Percentiles rank a stretch among this genome's conserved stretches.
phyloP scores from a whole-genome alignment of 2,797 vertebrate species.

The Gymnoscopelus microlampas region DNA sequence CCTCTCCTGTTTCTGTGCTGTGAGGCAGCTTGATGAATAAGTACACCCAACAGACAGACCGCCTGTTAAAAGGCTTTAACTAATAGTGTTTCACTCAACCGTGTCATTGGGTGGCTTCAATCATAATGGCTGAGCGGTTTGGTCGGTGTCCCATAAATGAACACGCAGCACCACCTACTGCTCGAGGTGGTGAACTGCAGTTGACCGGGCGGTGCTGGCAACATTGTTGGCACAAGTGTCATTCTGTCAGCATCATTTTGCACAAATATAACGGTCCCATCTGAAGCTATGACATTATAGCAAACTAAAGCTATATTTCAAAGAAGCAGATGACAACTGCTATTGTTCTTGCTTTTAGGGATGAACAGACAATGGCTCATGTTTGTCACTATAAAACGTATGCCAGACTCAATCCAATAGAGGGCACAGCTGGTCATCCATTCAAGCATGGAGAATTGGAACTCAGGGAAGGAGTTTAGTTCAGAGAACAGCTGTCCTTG shows the following conservation, averaged over 20 bases:
- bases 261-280: not conserved
- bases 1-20: slow-evolving; percentile 42
- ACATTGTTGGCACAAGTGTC: too few relatives aligned
- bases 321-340: not conserved
- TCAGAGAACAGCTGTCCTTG: slow-evolving; percentile 60
- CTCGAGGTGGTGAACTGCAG: not conserved
- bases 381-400: slow-evolving; percentile 36
- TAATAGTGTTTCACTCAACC: slow-evolving; percentile 47
- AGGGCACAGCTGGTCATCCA: slow-evolving; percentile 46
- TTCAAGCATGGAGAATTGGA: not conserved
- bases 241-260: too few relatives aligned
- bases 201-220: too few relatives aligned
- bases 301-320: not conserved
- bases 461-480: slow-evolving; percentile 6
- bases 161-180: slow-evolving; percentile 64
- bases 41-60: slow-evolving; percentile 31
- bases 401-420: slow-evolving; percentile 43
- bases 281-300: not conserved
- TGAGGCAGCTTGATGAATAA: slow-evolving; percentile 46
- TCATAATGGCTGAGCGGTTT: slow-evolving; percentile 11
- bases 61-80: slow-evolving; percentile 53
- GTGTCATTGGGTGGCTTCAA: slow-evolving; percentile 47
- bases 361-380: not conserved
- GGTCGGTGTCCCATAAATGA: slow-evolving; percentile 14
- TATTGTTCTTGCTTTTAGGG: not conserved